A percentile compares a stretch with the other conserved stretches of the same genome.
phyloP scores from a whole-genome alignment of 2,797 vertebrate species.

The Carapus acus region DNA sequence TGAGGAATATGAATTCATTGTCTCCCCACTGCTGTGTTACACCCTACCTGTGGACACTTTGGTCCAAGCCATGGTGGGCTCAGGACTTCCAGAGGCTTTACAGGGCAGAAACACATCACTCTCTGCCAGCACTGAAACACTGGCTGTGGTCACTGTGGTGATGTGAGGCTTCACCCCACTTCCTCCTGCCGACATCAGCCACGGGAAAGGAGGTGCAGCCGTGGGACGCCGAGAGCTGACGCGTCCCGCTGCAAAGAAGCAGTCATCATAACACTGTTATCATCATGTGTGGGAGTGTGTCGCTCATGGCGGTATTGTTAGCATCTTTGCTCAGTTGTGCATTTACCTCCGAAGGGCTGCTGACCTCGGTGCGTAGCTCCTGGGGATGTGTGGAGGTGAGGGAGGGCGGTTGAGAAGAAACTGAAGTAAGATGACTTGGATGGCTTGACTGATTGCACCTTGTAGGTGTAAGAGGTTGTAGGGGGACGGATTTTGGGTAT shows the following conservation, averaged over 20 bases:
- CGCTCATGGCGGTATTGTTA: no score
- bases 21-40: not conserved
- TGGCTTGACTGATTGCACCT: conserved; percentile 26
- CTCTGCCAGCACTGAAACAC: conserved; percentile 70
- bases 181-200: conserved; percentile 46
- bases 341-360: conserved; percentile 56
- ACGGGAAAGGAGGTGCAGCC: conserved; percentile 62
- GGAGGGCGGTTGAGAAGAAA: conserved; percentile 31
- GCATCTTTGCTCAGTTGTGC: not conserved
- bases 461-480: conserved; percentile 39
- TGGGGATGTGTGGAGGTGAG: conserved; percentile 41
- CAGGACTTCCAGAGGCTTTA: conserved; percentile 67
- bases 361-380: conserved; percentile 38
- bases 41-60: conserved; percentile 75
- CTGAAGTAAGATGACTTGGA: conserved; percentile 28
- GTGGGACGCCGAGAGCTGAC: conserved; percentile 52
- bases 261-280: not conserved
- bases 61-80: conserved; percentile 71
- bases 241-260: conserved; percentile 28
- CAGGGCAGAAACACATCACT: conserved; percentile 69
- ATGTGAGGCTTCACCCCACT: conserved; percentile 66
- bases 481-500: conserved; percentile 31
- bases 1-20: not conserved
- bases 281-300: not conserved
- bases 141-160: conserved; percentile 57